Evolutionary conservation across 2,113 vertebrate species (phyloP).

Genomic region (Ptyas mucosa): DNA sequence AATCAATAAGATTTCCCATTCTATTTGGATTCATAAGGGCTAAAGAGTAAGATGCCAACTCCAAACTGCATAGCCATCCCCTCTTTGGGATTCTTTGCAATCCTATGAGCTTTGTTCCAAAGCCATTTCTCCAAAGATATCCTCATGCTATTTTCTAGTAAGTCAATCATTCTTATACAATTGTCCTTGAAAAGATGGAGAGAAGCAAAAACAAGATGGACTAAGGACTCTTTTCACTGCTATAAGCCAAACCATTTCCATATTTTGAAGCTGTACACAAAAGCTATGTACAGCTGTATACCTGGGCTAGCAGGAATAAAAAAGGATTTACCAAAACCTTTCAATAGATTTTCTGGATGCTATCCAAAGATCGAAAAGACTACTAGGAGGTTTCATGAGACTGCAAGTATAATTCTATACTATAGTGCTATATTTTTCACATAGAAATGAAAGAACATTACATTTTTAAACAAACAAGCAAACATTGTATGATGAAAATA

Average conservation of each 20-base stretch:
- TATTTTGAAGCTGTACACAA: slow-evolving; percentile 23
- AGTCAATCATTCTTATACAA: slow-evolving; percentile 13
- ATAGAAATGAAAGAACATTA: slow-evolving; percentile 2
- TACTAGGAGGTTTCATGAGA: slow-evolving; percentile 4
- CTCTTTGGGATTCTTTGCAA: background rate
- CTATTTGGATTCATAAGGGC: slow-evolving; percentile 24
- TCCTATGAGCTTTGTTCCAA: background rate
- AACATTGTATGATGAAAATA: slow-evolving; percentile 9
- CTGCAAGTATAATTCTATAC: background rate
- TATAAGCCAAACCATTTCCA: slow-evolving; percentile 21
- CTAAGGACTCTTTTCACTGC: slow-evolving; percentile 5
- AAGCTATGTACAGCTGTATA: slow-evolving; percentile 19
- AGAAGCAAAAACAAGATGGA: background rate
- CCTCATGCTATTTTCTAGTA: slow-evolving; percentile 4
- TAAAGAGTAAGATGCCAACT: slow-evolving; percentile 18
- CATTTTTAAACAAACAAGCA: background rate
- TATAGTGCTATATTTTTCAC: background rate
- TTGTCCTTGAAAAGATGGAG: background rate
- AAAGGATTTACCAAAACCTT: slow-evolving; percentile 1
- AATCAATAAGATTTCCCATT: slow-evolving; percentile 11
- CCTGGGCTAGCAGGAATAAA: slow-evolving; percentile 12
- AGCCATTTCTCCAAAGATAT: background rate
- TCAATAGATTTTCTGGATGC: slow-evolving; percentile 27
- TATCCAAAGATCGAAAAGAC: slow-evolving; percentile 8
- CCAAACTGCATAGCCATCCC: slow-evolving; percentile 19